A percentile compares a stretch with the other conserved stretches of the same genome.
Evolutionary conservation across 2,888 invertebrate species (phyloP).

Genomic region (Therioaphis trifolii): DNA sequence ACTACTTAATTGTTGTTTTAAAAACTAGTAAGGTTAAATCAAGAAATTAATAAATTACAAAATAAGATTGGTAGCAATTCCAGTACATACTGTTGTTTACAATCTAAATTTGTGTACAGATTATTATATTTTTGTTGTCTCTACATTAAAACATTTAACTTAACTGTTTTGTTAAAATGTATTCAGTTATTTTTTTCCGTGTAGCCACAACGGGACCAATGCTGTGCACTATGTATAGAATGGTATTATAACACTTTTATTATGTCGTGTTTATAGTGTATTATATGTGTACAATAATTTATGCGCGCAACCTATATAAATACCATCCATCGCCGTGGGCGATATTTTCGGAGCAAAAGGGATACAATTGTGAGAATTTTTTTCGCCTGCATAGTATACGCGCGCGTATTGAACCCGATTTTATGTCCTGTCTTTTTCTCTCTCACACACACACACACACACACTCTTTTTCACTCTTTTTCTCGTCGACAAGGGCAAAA

Average conservation of each 20-base stretch:
- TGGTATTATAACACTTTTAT: constrained; percentile 7
- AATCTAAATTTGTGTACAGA: too few relatives aligned
- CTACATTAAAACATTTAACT: too few relatives aligned
- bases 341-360: constrained; percentile 26
- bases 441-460: too few relatives aligned
- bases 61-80: too few relatives aligned
- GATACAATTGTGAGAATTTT: constrained; percentile 21
- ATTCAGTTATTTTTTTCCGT: too few relatives aligned
- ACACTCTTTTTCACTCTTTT: too few relatives aligned
- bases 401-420: neutral
- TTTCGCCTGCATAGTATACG: neutral
- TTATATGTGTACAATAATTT: neutral
- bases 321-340: neutral
- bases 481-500: neutral
- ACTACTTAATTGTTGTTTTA: too few relatives aligned
- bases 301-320: neutral
- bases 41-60: too few relatives aligned
- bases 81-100: too few relatives aligned
- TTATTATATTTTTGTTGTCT: too few relatives aligned
- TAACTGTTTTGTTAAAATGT: too few relatives aligned
- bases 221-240: neutral
- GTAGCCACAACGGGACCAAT: neutral
- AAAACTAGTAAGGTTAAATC: too few relatives aligned
- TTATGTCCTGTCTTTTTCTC: neutral
- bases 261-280: neutral